Conservation (phyloP, 2,797 vertebrate species). For the Chanos chanos region DNA sequence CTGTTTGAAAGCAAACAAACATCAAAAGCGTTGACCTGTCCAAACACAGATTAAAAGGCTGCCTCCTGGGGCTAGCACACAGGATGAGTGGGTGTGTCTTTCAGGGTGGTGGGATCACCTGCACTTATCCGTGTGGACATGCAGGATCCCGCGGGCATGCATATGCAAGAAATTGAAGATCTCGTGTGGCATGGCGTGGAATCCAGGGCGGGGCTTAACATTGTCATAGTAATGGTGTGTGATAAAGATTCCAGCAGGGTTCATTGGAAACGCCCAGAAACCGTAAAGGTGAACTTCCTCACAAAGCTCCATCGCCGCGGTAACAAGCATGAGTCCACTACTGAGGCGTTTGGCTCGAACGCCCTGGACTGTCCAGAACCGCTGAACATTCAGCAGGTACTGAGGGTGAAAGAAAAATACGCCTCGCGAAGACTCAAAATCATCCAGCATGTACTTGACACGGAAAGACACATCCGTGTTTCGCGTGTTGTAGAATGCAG, state of each 20-base stretch:
- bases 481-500: slow-evolving; percentile 95
- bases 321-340: slow-evolving; percentile 93
- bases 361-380: slow-evolving; percentile 92
- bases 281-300: slow-evolving; percentile 97
- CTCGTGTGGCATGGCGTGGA: slow-evolving; percentile 97
- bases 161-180: slow-evolving; percentile 97
- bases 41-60: not conserved
- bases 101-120: slow-evolving; percentile 63
- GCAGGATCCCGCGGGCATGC: slow-evolving; percentile 91
- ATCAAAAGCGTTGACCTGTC: slow-evolving; percentile 13
- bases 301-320: slow-evolving; percentile 92
- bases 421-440: slow-evolving; percentile 84
- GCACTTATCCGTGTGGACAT: slow-evolving; percentile 88
- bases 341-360: slow-evolving; percentile 91
- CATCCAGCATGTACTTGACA: slow-evolving; percentile 96
- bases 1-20: not conserved
- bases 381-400: slow-evolving; percentile 92
- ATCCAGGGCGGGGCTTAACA: slow-evolving; percentile 93
- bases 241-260: slow-evolving; percentile 90
- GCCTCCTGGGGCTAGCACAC: not conserved
- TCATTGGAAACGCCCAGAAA: slow-evolving; percentile 98
- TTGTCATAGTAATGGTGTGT: slow-evolving; percentile 99
- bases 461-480: slow-evolving; percentile 95
- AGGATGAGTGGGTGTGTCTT: not conserved
- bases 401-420: slow-evolving; percentile 97